phyloP scores from a whole-genome alignment of 2,797 vertebrate species.

The Falco naumanni region DNA sequence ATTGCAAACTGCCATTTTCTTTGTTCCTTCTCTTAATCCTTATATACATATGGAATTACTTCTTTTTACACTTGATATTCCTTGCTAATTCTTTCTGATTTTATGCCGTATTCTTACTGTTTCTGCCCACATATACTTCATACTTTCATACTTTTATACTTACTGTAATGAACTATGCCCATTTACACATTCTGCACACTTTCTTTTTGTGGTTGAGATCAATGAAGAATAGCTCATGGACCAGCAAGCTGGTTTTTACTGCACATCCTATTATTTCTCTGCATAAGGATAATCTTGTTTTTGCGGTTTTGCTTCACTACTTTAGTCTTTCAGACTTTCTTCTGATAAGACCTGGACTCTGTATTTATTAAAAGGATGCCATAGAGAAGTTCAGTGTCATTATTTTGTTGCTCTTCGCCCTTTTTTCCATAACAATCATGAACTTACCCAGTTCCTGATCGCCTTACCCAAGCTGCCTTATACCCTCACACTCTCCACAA shows the following conservation, averaged over 20 bases:
- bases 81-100: not conserved
- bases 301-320: not conserved
- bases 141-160: not conserved
- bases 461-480: not conserved
- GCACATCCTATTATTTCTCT: not conserved
- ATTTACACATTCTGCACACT: not conserved
- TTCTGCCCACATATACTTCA: not conserved
- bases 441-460: not conserved
- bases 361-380: not conserved
- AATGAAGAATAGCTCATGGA: not conserved
- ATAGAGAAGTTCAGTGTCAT: not conserved
- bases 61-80: not conserved
- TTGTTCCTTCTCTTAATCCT: not conserved
- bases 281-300: not conserved
- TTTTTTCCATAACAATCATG: not conserved
- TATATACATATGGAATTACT: not conserved
- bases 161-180: not conserved
- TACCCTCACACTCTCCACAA: not conserved
- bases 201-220: not conserved
- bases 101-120: not conserved
- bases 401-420: not conserved
- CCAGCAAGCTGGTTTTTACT: not conserved
- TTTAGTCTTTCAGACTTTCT: not conserved
- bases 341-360: not conserved
- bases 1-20: accelerated